phyloP scores from a whole-genome alignment of 2,888 invertebrate genomes.

The Callyntrura sp. region DNA sequence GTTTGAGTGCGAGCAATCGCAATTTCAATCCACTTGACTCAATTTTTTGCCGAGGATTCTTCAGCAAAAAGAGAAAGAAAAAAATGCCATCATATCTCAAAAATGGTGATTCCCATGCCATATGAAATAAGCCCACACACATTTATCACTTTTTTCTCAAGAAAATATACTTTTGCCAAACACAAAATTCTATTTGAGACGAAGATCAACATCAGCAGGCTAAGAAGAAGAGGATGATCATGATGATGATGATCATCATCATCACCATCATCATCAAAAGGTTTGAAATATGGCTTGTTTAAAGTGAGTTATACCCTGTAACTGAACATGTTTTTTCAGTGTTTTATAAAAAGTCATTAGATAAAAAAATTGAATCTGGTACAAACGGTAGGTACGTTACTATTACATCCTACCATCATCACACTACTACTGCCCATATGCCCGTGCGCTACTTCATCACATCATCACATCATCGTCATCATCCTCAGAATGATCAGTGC shows the following conservation, averaged over 20 bases:
- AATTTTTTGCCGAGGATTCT: not conserved
- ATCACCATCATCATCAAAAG: not conserved
- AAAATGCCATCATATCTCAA: conserved; percentile 46
- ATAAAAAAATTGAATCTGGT: not conserved
- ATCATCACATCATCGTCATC: conserved; percentile 1
- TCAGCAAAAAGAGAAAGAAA: not conserved
- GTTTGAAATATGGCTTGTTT: conserved; percentile 37
- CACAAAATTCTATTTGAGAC: not conserved
- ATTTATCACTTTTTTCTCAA: conserved; percentile 51
- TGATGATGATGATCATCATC: conserved; percentile 25
- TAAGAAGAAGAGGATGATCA: too few relatives aligned
- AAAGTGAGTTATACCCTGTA: conserved; percentile 49
- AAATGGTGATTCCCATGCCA: conserved; percentile 37
- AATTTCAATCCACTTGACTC: conserved; percentile 2
- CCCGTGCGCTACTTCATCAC: not conserved
- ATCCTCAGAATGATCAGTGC: not conserved
- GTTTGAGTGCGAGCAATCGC: not conserved
- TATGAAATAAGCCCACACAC: conserved; percentile 55
- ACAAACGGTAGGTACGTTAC: too few relatives aligned
- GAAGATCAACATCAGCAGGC: too few relatives aligned
- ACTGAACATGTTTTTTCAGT: conserved; percentile 38
- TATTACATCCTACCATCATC: too few relatives aligned
- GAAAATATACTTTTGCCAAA: conserved; percentile 6
- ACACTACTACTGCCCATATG: too few relatives aligned
- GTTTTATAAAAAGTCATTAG: conserved; percentile 20